These are phyloP conservation scores for Tipula unca DNA, from an alignment of 2,888 invertebrate genomes.

Conservation along the genomic window DNA sequence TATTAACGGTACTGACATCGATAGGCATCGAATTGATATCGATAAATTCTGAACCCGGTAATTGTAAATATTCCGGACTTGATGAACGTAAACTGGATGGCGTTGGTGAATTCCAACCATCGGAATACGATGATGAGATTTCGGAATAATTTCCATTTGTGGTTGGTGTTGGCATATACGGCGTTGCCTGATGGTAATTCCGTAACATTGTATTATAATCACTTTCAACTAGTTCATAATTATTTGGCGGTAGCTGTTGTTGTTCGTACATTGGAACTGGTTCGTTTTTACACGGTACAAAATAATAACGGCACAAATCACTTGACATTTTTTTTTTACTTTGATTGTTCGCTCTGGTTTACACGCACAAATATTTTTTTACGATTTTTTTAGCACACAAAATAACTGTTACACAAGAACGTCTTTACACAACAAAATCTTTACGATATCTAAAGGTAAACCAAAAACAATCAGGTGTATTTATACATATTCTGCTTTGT, in stretches of 20 bases:
- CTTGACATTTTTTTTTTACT: constrained; percentile 31
- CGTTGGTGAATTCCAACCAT: constrained; percentile 42
- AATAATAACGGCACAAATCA: constrained; percentile 42
- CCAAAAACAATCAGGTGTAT: not conserved
- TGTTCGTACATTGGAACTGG: not conserved
- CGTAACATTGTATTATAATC: not conserved
- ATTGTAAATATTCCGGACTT: constrained; percentile 41
- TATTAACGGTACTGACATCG: too few species aligned
- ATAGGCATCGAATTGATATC: constrained; percentile 33
- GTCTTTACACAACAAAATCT: not conserved
- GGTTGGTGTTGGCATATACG: not conserved
- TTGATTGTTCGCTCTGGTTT: not conserved
- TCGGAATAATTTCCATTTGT: not conserved
- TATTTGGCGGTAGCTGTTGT: not conserved
- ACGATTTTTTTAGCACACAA: not conserved
- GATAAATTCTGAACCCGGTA: constrained; percentile 41
- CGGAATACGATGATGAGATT: constrained; percentile 34
- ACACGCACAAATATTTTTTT: constrained; percentile 1
- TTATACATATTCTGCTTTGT: not conserved
- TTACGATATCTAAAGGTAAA: not conserved
- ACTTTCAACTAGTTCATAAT: not conserved
- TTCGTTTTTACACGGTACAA: constrained; percentile 33
- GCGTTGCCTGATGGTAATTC: not conserved
- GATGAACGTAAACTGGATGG: constrained; percentile 41
- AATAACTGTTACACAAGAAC: not conserved